Conservation (phyloP, 1,140 invertebrate species). For the Meloidogyne floridensis region DNA sequence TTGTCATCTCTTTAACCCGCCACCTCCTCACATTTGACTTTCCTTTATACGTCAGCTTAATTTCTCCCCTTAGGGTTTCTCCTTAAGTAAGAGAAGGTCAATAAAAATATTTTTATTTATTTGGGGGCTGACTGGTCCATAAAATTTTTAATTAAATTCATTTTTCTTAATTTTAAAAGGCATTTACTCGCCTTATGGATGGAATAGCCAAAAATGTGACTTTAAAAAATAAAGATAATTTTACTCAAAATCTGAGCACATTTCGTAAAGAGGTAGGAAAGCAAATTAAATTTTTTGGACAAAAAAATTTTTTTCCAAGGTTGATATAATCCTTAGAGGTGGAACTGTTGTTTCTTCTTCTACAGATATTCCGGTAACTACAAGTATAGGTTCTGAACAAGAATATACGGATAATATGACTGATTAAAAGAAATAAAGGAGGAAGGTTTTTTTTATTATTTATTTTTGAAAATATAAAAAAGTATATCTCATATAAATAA, state of each 20-base stretch:
- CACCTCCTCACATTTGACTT: no score
- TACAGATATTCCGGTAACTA: constrained; percentile 14
- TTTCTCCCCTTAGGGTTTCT: no score
- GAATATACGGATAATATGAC: constrained; percentile 39
- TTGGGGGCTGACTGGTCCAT: no score
- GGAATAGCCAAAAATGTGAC: constrained; percentile 41
- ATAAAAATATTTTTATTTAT: no score
- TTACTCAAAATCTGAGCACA: constrained; percentile 44
- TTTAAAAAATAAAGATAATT: constrained; percentile 45
- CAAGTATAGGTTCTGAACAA: constrained; percentile 9
- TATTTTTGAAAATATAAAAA: not conserved
- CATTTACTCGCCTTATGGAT: constrained; percentile 37
- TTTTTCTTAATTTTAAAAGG: constrained; percentile 25
- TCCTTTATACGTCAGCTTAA: no score
- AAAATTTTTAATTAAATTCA: not conserved
- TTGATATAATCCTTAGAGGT: constrained; percentile 32
- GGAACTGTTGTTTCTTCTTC: not conserved
- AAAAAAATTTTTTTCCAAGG: constrained; percentile 3
- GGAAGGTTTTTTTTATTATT: not conserved
- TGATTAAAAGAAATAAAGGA: constrained; percentile 17
- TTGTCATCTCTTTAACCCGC: no score
- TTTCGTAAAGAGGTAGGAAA: constrained; percentile 38
- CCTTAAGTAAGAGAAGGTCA: no score
- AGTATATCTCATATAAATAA: not conserved
- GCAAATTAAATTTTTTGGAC: not conserved